Conservation (phyloP, 2,888 invertebrate species). For the Lagria hirta region DNA sequence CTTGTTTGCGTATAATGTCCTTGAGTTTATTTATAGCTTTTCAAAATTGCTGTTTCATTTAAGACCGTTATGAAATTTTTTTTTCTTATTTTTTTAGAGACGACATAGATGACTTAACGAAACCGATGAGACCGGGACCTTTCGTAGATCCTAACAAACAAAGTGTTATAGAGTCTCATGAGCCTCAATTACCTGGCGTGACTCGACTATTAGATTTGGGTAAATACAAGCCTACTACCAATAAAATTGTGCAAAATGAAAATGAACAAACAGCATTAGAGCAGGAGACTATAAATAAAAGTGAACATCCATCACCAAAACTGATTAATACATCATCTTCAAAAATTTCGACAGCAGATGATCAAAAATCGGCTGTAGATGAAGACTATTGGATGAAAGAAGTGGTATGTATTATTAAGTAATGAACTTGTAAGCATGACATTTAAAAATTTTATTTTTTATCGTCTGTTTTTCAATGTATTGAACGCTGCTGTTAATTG, state of each 20-base stretch:
- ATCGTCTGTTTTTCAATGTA: no score
- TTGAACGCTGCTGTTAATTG: no score
- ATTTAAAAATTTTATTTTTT: no score
- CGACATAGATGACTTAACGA: slow-evolving; percentile 24
- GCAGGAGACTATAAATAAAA: slow-evolving; percentile 1
- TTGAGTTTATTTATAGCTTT: no score
- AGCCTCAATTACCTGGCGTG: slow-evolving; percentile 20
- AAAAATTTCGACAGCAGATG: slow-evolving; percentile 8
- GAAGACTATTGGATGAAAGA: slow-evolving; percentile 26
- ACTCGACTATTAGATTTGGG: slow-evolving; percentile 21
- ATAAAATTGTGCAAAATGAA: slow-evolving; percentile 6
- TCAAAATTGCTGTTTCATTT: no score
- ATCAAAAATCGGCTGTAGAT: slow-evolving; percentile 15
- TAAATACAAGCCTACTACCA: slow-evolving; percentile 13
- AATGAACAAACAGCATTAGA: slow-evolving; percentile 2
- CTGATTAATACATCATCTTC: slow-evolving; percentile 8
- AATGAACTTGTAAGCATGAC: no score
- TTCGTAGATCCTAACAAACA: slow-evolving; percentile 23
- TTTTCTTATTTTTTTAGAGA: slow-evolving; percentile 23
- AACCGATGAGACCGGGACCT: slow-evolving; percentile 26
- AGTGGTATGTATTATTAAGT: slow-evolving; percentile 20
- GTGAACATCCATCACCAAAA: slow-evolving; percentile 9
- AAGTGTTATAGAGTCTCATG: no score
- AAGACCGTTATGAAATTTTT: no score
- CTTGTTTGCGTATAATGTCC: no score